phyloP scores from a whole-genome alignment of 2,888 invertebrate species.

The Ditula angustiorana region DNA sequence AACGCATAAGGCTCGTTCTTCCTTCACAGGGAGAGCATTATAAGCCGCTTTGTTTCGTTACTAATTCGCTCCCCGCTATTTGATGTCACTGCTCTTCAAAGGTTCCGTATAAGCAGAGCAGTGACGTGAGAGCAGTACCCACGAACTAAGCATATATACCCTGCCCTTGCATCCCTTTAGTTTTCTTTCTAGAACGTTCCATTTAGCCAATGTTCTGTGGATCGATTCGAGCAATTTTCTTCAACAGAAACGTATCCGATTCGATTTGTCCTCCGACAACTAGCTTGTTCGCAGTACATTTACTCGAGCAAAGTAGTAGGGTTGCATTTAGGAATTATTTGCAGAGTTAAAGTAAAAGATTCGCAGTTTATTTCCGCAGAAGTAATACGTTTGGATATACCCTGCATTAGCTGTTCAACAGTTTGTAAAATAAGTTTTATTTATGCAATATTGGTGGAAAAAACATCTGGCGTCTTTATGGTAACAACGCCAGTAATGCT shows the following conservation, averaged over 20 bases:
- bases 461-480: no score
- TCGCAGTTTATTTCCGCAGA: no score
- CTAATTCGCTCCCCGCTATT: constrained; percentile 80
- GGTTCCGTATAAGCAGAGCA: constrained; percentile 68
- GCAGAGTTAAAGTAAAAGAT: neutral
- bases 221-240: constrained; percentile 39
- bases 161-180: constrained; percentile 5
- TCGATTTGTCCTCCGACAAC: constrained; percentile 39
- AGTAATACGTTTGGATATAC: no score
- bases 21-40: constrained; percentile 54
- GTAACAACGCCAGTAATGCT: no score
- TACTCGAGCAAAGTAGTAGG: constrained; percentile 19
- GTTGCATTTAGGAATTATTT: constrained; percentile 15
- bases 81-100: constrained; percentile 79
- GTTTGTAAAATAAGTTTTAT: no score
- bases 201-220: constrained; percentile 26
- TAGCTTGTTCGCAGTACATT: constrained; percentile 25
- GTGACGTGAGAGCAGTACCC: constrained; percentile 50
- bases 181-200: constrained; percentile 7
- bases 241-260: constrained; percentile 41
- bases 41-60: constrained; percentile 77
- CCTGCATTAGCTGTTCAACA: no score
- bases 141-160: constrained; percentile 2
- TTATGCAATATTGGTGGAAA: no score
- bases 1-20: constrained; percentile 70